Percentiles rank a stretch among this genome's conserved stretches.
Evolutionary conservation across 2,888 invertebrate genomes (phyloP).

Genomic region (Metellina segmentata): DNA sequence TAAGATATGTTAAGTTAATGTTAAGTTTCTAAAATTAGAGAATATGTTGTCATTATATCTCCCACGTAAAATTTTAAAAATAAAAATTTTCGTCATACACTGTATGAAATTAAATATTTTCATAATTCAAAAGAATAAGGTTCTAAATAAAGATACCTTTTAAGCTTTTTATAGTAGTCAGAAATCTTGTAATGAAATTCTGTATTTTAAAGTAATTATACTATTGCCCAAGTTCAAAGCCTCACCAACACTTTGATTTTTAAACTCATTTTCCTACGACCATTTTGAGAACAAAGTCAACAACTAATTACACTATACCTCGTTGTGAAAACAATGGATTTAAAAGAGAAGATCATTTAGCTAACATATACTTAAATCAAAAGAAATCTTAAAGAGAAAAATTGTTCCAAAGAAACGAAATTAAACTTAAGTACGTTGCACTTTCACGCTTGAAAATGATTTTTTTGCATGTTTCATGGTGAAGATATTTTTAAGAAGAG

Average conservation of each 20-base stretch:
- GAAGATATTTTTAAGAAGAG: background rate
- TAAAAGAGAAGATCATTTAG: background rate
- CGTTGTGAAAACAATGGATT: background rate
- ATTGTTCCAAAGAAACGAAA: background rate
- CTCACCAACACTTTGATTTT: background rate
- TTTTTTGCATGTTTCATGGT: background rate
- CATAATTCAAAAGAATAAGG: too few relatives aligned
- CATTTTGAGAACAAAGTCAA: background rate
- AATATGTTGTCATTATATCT: too few relatives aligned
- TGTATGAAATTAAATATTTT: too few relatives aligned
- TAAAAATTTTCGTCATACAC: too few relatives aligned
- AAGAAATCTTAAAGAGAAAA: background rate
- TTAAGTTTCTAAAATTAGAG: too few relatives aligned
- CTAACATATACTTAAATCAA: background rate
- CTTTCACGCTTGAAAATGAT: background rate
- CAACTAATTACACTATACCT: background rate
- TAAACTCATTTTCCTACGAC: background rate
- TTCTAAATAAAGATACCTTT: too few relatives aligned
- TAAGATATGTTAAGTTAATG: too few relatives aligned
- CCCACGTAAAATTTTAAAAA: too few relatives aligned
- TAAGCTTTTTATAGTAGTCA: too few relatives aligned
- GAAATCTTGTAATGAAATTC: too few relatives aligned
- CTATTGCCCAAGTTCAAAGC: background rate
- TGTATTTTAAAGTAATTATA: background rate
- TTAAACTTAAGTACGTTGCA: background rate